These are phyloP conservation scores for Sinodicranocentrus sp. DNA, from an alignment of 2,888 invertebrate species.

Conservation along the genomic window DNA sequence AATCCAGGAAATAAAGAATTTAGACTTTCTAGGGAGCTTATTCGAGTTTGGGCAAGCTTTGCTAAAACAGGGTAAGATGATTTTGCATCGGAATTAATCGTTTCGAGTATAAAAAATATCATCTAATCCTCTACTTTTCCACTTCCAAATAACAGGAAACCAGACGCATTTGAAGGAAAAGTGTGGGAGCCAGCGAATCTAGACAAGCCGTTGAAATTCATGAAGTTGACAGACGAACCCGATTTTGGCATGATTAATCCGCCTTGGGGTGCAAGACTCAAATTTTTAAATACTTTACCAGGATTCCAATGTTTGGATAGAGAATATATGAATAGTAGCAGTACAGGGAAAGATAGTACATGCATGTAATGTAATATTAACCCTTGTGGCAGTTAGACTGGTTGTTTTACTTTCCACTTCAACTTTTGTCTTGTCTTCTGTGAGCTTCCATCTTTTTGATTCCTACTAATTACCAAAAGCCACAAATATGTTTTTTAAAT, in stretches of 20 bases:
- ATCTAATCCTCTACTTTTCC: not conserved
- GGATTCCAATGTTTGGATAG: conserved; percentile 63
- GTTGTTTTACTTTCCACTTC: too few relatives aligned
- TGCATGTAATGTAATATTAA: conserved; percentile 44
- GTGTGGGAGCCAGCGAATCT: conserved; percentile 48
- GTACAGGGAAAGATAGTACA: conserved; percentile 5
- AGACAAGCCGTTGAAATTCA: conserved; percentile 52
- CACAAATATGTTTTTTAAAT: too few relatives aligned
- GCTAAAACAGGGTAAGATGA: conserved; percentile 57
- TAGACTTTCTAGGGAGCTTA: conserved; percentile 55
- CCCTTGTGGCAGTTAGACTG: too few relatives aligned
- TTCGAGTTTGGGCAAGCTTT: conserved; percentile 65
- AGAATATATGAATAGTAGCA: conserved; percentile 39
- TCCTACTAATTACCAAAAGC: too few relatives aligned
- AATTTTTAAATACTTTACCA: conserved; percentile 61
- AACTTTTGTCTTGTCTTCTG: too few relatives aligned
- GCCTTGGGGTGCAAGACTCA: conserved; percentile 57
- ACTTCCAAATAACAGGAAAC: conserved; percentile 26
- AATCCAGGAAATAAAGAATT: conserved; percentile 63
- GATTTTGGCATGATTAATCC: conserved; percentile 65
- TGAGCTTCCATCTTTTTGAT: too few relatives aligned
- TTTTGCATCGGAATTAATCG: not conserved
- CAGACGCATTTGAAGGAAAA: conserved; percentile 52
- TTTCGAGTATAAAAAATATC: not conserved
- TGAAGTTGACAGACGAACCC: conserved; percentile 58